These are phyloP conservation scores for Micronisus gabar DNA, from an alignment of 2,113 vertebrate genomes.

Conservation along the genomic window DNA sequence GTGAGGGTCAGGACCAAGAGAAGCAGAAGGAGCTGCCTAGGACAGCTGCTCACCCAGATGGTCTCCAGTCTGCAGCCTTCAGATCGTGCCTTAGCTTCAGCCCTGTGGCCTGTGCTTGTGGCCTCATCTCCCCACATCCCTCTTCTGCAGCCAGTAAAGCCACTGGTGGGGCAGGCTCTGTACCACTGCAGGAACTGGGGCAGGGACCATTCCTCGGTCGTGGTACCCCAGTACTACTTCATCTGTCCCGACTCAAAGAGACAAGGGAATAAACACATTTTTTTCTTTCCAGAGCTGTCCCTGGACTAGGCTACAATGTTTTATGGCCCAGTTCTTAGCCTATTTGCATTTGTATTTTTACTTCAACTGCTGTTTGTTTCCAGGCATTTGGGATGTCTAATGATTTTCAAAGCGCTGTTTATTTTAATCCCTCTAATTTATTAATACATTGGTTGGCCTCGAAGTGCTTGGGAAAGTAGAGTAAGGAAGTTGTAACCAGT, in stretches of 20 bases:
- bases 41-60: constrained; percentile 59
- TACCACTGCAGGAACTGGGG: not conserved
- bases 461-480: constrained; percentile 38
- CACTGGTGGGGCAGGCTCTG: not conserved
- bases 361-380: constrained; percentile 53
- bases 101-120: not conserved
- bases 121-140: not conserved
- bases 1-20: constrained; percentile 47
- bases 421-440: constrained; percentile 66
- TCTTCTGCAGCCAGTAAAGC: not conserved
- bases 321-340: constrained; percentile 58
- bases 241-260: not conserved
- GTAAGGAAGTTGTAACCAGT: constrained; percentile 38
- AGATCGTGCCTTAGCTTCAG: constrained; percentile 5
- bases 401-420: constrained; percentile 66
- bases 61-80: constrained; percentile 17
- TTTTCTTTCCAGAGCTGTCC: not conserved
- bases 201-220: not conserved
- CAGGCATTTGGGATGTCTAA: constrained; percentile 53
- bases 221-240: not conserved
- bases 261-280: not conserved
- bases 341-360: constrained; percentile 58
- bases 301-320: not conserved
- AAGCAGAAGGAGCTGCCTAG: constrained; percentile 48
- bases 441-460: constrained; percentile 55